Percentiles rank a stretch among this genome's conserved stretches.
Evolutionary conservation across 2,113 vertebrate species (phyloP).

Genomic region (Tretioscincus oriximinensis): DNA sequence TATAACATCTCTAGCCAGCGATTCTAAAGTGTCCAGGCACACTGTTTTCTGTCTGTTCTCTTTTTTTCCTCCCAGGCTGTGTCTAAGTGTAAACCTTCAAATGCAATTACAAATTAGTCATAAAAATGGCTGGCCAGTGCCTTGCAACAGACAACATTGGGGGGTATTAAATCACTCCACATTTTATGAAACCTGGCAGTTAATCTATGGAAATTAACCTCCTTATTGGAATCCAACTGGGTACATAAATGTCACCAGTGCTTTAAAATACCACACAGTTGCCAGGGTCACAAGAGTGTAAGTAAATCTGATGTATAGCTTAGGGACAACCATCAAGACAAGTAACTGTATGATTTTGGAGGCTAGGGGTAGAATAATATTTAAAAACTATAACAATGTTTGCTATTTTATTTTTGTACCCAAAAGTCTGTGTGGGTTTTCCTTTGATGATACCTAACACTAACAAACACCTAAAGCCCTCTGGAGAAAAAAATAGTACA

Average conservation of each 20-base stretch:
- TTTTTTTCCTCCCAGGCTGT: too few species aligned
- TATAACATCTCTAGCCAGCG: neutral
- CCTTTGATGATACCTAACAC: too few species aligned
- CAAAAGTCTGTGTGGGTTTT: neutral
- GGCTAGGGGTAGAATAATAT: neutral
- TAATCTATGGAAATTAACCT: constrained; percentile 65
- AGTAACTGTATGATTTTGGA: neutral
- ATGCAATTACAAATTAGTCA: constrained; percentile 6
- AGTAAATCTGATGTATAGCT: constrained; percentile 21
- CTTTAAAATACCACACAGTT: constrained; percentile 55
- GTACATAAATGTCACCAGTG: constrained; percentile 61
- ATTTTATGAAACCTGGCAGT: constrained; percentile 59
- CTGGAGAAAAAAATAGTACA: too few species aligned
- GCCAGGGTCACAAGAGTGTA: constrained; percentile 41
- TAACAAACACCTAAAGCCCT: too few species aligned
- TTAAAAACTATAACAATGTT: constrained; percentile 5
- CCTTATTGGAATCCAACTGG: constrained; percentile 55
- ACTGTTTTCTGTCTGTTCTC: too few species aligned
- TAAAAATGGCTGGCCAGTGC: neutral
- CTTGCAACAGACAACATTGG: neutral
- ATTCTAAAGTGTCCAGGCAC: constrained; percentile 7
- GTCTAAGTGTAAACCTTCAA: neutral
- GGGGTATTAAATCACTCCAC: constrained; percentile 40
- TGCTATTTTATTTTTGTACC: neutral
- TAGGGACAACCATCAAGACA: constrained; percentile 22